Base-by-base conservation (phyloP, 2,888 invertebrate species). In the Achlya flavicornis region DNA sequence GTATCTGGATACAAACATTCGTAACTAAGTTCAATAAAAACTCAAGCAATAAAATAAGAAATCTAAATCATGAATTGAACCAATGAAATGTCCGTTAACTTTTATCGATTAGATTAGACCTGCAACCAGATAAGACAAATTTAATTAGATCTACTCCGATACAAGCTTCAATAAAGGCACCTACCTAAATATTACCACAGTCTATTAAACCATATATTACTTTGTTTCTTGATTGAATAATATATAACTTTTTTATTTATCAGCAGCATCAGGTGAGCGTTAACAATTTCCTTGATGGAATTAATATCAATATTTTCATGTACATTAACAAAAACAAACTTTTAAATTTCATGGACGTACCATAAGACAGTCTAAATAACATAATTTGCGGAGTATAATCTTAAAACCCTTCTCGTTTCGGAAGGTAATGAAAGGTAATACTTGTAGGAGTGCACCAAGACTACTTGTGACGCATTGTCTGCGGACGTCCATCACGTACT, bases 401-500 rank as follows among this genome's bases (percentile, higher is more conserved):
- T 5, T 46, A n/a, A 46, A 46, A 46, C 46, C n/a, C n/a, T 46
- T 46, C 74, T 77, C 69, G 71, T 75, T 75, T 71, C 63, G 68
- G 65, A 67, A 68, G 57, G 46, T 71, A 66, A 70, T 62, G 66
- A 65, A 66, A 70, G 67, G 71, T 71, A 77, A 80, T 81, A 79
- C 73, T 79, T 69, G 72, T 67, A 70, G 60, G 71, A 75, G 72
- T 79, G 81, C 84, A 79, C 83, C 84, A 83, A 81, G 80, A 80
- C 74, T 80, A 83, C 35, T 7, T 35, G 7, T 83, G 86, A 85
- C 85, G 83, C 84, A 85, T 80, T 83, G 82, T 82, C 76, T 78
- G 75, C 70, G 68, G 78, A 74, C 78, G 75, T 80, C 79, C 81
- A 83, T 85, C 86, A 84, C 83, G 79, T 78, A 67, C 74, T 73